Base-by-base conservation (phyloP, 1,140 invertebrate species). In the Cataglyphis hispanica region DNA sequence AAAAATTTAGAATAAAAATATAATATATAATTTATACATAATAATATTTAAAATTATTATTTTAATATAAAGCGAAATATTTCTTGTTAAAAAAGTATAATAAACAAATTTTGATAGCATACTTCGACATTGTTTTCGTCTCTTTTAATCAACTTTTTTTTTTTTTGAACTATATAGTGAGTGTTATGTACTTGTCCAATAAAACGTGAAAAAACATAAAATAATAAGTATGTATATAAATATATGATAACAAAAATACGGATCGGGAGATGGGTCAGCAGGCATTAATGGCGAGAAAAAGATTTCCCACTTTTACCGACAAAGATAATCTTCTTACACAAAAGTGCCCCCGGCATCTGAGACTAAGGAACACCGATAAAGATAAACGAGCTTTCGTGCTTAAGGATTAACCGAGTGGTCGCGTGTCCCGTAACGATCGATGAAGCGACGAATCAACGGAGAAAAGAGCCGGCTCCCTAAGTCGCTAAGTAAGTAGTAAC, bases 321-420 rank as follows among this genome's bases (percentile, higher is more conserved):
- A 74, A 83, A 83, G 40, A 37, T 83, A 83, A 83, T 83, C 78
- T 83, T 72, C 53, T 83, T 83, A 83, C 25, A 83, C 67, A 83
- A 83, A 83, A 83, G 67, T 83, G 67, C 78, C 13, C n/a, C 37
- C 67, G 78, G 53, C 53, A 74, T 83, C 78, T 27, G 37, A 83
- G 67, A 25, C 78, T 58, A 16, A 56, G 77, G 37, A 81, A 83
- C 67, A 83, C 34, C 78, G 67, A 83, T 83, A 83, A 83, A 83
- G 78, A 83, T 83, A 83, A 83, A 83, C 53, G 78, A 83, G 66
- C 67, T 83, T 83, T 83, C 67, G 53, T 83, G 78, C 67, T 83
- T 83, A 72, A 72, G 53, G 67, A 83, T 72, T 83, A 83, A 72
- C 78, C 53, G 67, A 83, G 67, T 74, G 37, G 53, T 83, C 27